phyloP scores from a whole-genome alignment of 2,888 invertebrate genomes.

The Halictus quadricinctus region DNA sequence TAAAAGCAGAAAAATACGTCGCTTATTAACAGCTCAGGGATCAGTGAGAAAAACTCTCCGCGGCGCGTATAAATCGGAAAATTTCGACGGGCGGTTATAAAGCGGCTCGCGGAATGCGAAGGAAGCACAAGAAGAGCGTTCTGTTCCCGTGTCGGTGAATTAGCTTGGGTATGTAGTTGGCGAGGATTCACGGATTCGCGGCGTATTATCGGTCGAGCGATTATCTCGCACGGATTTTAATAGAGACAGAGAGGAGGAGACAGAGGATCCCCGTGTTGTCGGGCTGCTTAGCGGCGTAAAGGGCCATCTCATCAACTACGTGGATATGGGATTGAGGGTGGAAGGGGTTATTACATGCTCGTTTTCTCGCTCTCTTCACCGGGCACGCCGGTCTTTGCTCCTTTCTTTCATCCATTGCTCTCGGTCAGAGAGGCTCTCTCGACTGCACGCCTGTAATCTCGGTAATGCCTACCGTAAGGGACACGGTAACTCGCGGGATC shows the following conservation, averaged over 20 bases:
- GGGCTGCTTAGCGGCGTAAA: constrained; percentile 59
- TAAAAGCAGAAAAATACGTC: no score
- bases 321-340: constrained; percentile 64
- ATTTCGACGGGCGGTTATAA: background rate
- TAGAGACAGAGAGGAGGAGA: constrained; percentile 59
- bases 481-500: constrained; percentile 69
- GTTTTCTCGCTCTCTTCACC: constrained; percentile 50
- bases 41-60: no score
- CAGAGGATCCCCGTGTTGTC: constrained; percentile 40
- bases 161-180: constrained; percentile 60
- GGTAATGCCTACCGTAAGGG: constrained; percentile 76
- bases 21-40: no score
- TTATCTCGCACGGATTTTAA: constrained; percentile 76
- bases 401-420: constrained; percentile 32
- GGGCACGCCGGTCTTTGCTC: constrained; percentile 5
- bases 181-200: constrained; percentile 72
- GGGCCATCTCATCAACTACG: constrained; percentile 59
- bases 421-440: constrained; percentile 43
- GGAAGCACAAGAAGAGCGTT: background rate
- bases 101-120: background rate
- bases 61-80: background rate
- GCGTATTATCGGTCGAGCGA: constrained; percentile 70
- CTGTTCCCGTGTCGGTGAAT: constrained; percentile 54
- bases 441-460: constrained; percentile 74
- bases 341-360: constrained; percentile 73